Evolutionary conservation across 2,113 vertebrate species (phyloP).

Genomic region (Lynx canadensis): DNA sequence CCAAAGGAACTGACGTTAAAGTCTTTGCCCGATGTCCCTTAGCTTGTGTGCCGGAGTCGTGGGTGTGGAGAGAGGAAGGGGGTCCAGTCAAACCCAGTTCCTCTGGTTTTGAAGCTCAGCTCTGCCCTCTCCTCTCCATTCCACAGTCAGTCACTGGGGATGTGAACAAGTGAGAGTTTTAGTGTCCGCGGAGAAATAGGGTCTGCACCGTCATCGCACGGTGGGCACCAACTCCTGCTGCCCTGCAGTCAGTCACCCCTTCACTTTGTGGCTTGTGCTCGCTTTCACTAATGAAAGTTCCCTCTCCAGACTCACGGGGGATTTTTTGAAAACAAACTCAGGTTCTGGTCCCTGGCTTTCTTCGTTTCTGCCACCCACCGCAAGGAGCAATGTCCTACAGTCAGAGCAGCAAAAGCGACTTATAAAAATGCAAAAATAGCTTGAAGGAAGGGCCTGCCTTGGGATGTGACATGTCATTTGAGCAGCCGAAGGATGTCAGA

Average conservation of each 20-base stretch:
- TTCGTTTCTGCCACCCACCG: background rate
- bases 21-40: background rate
- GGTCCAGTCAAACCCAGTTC: background rate
- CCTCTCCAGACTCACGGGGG: background rate
- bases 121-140: background rate
- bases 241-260: background rate
- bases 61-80: background rate
- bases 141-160: background rate
- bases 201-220: fast-evolving
- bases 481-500: background rate
- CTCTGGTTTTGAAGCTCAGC: background rate
- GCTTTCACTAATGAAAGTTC: background rate
- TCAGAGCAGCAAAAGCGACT: background rate
- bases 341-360: background rate
- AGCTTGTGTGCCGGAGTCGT: background rate
- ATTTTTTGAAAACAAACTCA: background rate
- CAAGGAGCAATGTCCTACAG: background rate
- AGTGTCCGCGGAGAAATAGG: background rate
- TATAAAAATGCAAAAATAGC: background rate
- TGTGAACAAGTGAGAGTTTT: background rate
- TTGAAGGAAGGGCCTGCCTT: background rate
- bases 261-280: background rate
- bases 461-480: constrained; percentile 9
- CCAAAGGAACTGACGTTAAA: background rate
- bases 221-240: background rate